Percentiles rank a stretch among this genome's conserved stretches.
Evolutionary conservation across 2,888 invertebrate genomes (phyloP).

Genomic region (Notocelia uddmanniana): DNA sequence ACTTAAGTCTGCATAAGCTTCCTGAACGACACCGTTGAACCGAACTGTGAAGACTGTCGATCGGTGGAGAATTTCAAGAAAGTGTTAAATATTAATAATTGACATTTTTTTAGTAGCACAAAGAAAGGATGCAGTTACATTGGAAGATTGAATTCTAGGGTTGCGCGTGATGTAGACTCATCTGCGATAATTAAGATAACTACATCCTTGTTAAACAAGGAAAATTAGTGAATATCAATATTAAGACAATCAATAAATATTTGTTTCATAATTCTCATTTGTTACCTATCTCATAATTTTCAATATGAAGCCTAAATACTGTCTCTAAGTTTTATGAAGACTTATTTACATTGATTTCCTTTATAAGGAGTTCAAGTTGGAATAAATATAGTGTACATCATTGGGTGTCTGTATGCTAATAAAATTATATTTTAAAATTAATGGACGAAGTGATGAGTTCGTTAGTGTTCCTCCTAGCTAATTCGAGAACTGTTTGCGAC

Average conservation of each 20-base stretch:
- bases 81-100: conserved; percentile 64
- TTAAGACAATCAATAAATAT: conserved; percentile 70
- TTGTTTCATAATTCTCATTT: conserved; percentile 74
- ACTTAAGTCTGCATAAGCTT: conserved; percentile 62
- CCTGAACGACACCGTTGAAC: conserved; percentile 54
- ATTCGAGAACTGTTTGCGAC: conserved; percentile 83
- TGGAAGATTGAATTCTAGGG: conserved; percentile 46
- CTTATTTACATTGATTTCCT: conserved; percentile 81
- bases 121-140: conserved; percentile 51
- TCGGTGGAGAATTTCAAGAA: conserved; percentile 56
- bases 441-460: conserved; percentile 86
- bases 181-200: conserved; percentile 41
- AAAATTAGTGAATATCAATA: conserved; percentile 65
- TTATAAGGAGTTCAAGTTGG: conserved; percentile 76
- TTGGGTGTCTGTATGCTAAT: conserved; percentile 79
- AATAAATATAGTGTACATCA: conserved; percentile 76
- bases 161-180: conserved; percentile 7
- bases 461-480: conserved; percentile 83
- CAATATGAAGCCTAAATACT: conserved; percentile 75
- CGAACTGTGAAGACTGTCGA: conserved; percentile 51
- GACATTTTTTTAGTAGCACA: conserved; percentile 55
- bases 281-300: conserved; percentile 72
- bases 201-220: conserved; percentile 61
- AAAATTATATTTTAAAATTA: conserved; percentile 84
- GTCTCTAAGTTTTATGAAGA: conserved; percentile 73